Base-by-base conservation (phyloP, 2,888 invertebrate genomes). In the Lycia hirtaria region DNA sequence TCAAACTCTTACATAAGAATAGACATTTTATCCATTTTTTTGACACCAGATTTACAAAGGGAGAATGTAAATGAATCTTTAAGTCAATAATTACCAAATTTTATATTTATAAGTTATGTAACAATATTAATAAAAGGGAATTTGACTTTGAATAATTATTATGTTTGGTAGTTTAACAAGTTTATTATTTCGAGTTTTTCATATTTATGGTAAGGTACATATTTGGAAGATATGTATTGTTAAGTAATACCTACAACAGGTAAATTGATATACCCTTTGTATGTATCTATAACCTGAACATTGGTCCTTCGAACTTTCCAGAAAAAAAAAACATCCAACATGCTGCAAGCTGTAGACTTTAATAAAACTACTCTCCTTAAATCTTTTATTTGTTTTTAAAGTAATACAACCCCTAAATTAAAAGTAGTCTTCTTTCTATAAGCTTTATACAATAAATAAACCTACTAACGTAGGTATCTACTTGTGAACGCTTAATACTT, bases 181-280 rank as follows among this genome's bases (percentile, higher is more conserved):
- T n/a, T n/a, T n/a, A n/a, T n/a, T 24, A 24, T 7, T 24, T 12
- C 2, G 38, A 38, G n/a, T 38, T 38, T 6, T 4, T 28, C 15
- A 6, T n/a, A 41, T 26, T 4, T n/a, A n/a, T 12, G 30, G 44
- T n/a, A 7, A 32, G 7, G 38, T 40, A 48, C 41, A 41, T 48
- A 48, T 44, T 22, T 55, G 44, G 32, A 33, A 50, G 56, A 56
- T 56, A 56, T 56, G 56, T 50, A 44, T 56, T 37, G 9, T 56
- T 37, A 12, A 56, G 30, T 45, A 24, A 38, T 56, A 50, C n/a
- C n/a, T n/a, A n/a, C 49, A 56, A 30, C 56, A 56, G 49, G 49
- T 56, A 56, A 38, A 15, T 12, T 35, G 15, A 38, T 28, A 7
- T 38, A 55, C 43, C 30, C 32, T 24, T 50, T 38, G 20, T 30